phyloP scores from a whole-genome alignment of 1,140 invertebrate genomes.

The Lepidotrigona ventralis region DNA sequence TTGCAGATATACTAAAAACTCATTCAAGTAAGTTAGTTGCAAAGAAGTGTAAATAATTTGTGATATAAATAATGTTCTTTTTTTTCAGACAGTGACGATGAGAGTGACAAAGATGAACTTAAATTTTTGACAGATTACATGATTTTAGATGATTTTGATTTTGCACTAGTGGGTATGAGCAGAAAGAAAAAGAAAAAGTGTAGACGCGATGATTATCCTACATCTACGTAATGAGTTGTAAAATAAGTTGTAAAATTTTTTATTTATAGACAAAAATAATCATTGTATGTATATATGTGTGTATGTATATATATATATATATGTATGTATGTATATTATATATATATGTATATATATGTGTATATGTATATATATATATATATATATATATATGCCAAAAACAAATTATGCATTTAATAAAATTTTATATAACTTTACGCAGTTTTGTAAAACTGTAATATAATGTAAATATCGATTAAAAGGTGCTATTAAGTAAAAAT shows the following conservation, averaged over 20 bases:
- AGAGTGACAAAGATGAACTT: slow-evolving; percentile 48
- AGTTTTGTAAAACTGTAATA: background rate
- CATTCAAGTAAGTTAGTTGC: slow-evolving; percentile 52
- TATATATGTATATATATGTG: no score
- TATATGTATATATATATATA: background rate
- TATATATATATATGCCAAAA: background rate
- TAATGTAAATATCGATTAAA: slow-evolving; percentile 7
- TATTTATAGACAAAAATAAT: background rate
- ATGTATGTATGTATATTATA: background rate
- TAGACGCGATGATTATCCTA: background rate
- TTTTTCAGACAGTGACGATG: slow-evolving; percentile 30
- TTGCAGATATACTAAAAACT: slow-evolving; percentile 70
- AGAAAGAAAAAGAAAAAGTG: slow-evolving; percentile 51
- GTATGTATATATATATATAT: background rate
- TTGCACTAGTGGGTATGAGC: slow-evolving; percentile 62
- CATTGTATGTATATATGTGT: background rate
- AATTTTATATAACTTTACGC: background rate
- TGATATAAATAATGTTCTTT: background rate
- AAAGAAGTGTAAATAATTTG: background rate
- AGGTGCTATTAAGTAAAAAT: slow-evolving; percentile 2
- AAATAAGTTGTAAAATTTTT: background rate
- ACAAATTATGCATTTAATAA: background rate
- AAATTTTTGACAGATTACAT: slow-evolving; percentile 56
- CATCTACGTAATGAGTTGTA: background rate
- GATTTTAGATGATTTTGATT: slow-evolving; percentile 72